Conservation (phyloP, 2,113 vertebrate species). For the Spea multiplicata region DNA sequence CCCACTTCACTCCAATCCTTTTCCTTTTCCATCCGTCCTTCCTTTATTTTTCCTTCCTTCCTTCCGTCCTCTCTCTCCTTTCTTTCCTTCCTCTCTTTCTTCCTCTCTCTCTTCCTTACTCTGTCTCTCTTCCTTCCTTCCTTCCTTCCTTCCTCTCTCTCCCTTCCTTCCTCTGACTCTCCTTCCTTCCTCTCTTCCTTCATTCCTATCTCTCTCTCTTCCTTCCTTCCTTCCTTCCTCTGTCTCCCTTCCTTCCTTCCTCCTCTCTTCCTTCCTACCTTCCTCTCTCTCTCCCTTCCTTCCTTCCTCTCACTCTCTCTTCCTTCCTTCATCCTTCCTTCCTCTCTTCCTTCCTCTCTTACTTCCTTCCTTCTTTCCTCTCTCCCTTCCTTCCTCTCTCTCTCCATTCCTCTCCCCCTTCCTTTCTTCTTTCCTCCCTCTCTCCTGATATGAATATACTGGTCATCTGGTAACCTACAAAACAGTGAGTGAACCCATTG, state of each 20-base stretch:
- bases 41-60: slow-evolving; percentile 9
- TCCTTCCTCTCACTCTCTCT: too few relatives aligned
- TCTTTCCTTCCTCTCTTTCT: neutral
- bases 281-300: too few relatives aligned
- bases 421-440: neutral
- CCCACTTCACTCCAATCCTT: too few relatives aligned
- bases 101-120: neutral
- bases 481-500: too few relatives aligned
- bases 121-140: neutral
- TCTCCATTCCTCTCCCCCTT: neutral
- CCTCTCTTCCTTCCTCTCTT: neutral
- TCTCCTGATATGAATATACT: too few relatives aligned
- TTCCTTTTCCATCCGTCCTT: neutral
- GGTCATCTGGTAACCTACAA: too few relatives aligned
- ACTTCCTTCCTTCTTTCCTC: neutral
- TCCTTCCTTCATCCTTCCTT: neutral
- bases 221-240: neutral
- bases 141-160: neutral
- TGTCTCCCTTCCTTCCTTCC: too few relatives aligned
- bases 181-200: slow-evolving; percentile 11
- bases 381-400: neutral
- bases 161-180: too few relatives aligned
- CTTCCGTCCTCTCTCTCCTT: neutral
- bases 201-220: slow-evolving; percentile 6
- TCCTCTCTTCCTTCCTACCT: too few relatives aligned